Evolutionary conservation across 2,113 vertebrate species (phyloP).

Genomic region (Sakesphorus luctuosus): DNA sequence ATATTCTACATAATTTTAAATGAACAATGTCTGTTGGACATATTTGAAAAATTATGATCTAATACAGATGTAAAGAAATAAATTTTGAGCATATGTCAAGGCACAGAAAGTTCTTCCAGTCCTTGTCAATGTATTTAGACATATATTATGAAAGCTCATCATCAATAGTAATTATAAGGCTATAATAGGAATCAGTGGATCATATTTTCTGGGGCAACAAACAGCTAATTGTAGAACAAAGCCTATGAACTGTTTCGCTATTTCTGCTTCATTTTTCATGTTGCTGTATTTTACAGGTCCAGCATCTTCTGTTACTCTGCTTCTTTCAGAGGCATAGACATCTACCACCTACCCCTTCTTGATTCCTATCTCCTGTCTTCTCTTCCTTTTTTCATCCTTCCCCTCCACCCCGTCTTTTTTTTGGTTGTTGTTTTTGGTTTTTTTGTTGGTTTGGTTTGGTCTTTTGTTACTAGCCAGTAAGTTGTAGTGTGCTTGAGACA

Average conservation of each 20-base stretch:
- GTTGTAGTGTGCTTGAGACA: not conserved
- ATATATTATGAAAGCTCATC: not conserved
- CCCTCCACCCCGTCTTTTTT: no score
- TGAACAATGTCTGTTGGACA: not conserved
- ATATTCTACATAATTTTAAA: not conserved
- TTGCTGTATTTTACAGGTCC: not conserved
- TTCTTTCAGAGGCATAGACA: no score
- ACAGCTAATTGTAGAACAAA: not conserved
- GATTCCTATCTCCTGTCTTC: not conserved
- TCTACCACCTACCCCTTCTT: not conserved
- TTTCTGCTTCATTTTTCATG: not conserved
- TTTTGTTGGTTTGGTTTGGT: no score
- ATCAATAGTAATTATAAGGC: not conserved
- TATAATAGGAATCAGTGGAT: not conserved
- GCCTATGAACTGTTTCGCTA: not conserved
- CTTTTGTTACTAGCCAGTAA: not conserved
- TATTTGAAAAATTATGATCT: not conserved
- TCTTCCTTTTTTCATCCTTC: not conserved
- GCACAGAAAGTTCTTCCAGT: not conserved
- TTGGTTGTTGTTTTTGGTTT: no score
- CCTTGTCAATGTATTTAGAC: not conserved
- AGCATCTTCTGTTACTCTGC: no score
- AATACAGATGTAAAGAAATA: not conserved
- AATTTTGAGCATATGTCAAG: not conserved
- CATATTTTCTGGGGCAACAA: not conserved